Evolutionary conservation across 2,797 vertebrate genomes (phyloP), one percentile per base, ranked within the genome.

Genomic region (Gymnocypris eckloni): DNA sequence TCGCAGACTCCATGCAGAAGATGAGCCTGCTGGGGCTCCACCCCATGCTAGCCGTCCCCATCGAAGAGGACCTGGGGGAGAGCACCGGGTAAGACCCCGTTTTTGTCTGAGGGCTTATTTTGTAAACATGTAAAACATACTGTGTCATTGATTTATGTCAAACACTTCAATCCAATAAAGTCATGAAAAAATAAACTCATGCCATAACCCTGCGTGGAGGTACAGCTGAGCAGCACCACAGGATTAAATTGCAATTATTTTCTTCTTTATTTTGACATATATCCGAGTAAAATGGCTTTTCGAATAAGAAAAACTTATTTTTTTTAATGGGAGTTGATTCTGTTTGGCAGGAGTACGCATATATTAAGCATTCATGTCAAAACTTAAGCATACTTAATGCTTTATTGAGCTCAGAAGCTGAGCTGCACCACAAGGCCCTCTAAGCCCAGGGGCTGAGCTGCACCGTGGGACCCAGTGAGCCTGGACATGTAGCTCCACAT

Each of bases 31-130:
- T 97, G 64, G 95, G 97, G 12, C 89, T 98, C 66, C 94, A 93
- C 72, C 96, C 97, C 33, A 96, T 98, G 95, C 89, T 98, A 90
- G 97, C 97, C 0, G 96, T 98, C 2, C 97, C 97, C 4, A 96
- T 94, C 0, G 97, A 98, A 84, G 97, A 98, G 89, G 96, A 94
- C 88, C 90, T 96, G 0, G 89, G 95, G 90, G 96, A 97, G 86
- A 95, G 95, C 89, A 90, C 81, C 1, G 94, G 93, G 94, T 96
- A 87, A n/a, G 69, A 75, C 50, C 8, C 43, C 0, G 25, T 59
- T 64, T n/a, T 59, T 59, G 18, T 5, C 2, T 41, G 12, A 16
- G 8, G 16, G 45, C 2, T 33, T 33, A 33, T 33, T 33, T 33
- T 33, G 28, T 33, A 33, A 33, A 33, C 20, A 28, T 45, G 18